Evolutionary conservation across 2,113 vertebrate genomes (phyloP).

Genomic region (Dissostichus mawsoni): DNA sequence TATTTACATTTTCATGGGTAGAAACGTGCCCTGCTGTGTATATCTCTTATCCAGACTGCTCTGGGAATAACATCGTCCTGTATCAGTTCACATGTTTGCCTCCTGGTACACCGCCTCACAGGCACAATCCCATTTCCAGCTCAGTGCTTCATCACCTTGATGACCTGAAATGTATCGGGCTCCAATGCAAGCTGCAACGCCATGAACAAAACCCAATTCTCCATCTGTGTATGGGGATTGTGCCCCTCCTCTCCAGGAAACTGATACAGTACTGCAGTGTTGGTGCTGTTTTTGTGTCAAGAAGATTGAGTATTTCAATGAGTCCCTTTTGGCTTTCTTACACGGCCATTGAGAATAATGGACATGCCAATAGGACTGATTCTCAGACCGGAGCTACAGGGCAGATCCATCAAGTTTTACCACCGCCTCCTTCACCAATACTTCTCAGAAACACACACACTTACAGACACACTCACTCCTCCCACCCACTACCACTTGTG

Average conservation of each 20-base stretch:
- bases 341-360: constrained; percentile 45
- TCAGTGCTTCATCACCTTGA: constrained; percentile 60
- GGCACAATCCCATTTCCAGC: constrained; percentile 62
- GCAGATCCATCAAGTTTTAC: constrained; percentile 12
- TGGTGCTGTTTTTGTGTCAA: constrained; percentile 33
- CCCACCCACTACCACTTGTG: constrained; percentile 45
- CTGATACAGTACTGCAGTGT: background rate
- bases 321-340: constrained; percentile 37
- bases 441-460: constrained; percentile 23
- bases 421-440: constrained; percentile 19
- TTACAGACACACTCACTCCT: background rate
- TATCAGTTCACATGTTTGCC: constrained; percentile 46
- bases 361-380: constrained; percentile 30
- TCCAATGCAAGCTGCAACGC: constrained; percentile 2
- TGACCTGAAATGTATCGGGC: constrained; percentile 51
- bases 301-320: constrained; percentile 48
- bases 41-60: constrained; percentile 51
- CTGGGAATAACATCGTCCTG: constrained; percentile 10
- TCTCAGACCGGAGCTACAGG: background rate
- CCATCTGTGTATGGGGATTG: constrained; percentile 21
- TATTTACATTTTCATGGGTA: constrained; percentile 57
- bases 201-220: constrained; percentile 28
- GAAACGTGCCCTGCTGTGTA: constrained; percentile 16
- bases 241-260: constrained; percentile 24
- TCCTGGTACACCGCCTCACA: constrained; percentile 29